phyloP scores from a whole-genome alignment of 2,797 vertebrate genomes.

The Amniataba percoides region DNA sequence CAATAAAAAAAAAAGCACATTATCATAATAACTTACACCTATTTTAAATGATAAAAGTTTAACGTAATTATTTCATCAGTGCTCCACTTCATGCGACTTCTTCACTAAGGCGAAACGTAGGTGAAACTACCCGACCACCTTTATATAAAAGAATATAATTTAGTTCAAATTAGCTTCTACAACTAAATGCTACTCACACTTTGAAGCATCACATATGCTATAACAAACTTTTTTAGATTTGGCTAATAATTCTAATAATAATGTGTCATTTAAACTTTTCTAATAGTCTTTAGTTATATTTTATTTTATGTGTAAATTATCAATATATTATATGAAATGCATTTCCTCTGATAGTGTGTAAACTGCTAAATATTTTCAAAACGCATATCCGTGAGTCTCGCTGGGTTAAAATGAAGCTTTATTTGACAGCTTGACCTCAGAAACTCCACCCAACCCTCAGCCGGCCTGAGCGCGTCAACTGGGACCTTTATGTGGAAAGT shows the following conservation, averaged over 20 bases:
- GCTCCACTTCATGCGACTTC: not conserved
- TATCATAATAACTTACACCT: constrained; percentile 13
- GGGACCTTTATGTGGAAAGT: constrained; percentile 26
- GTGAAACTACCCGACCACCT: not conserved
- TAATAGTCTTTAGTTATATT: not conserved
- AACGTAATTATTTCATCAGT: not conserved
- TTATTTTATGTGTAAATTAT: not conserved
- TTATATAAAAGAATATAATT: not conserved
- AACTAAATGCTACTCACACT: not conserved
- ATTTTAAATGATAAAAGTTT: not conserved
- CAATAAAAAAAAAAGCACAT: constrained; percentile 16
- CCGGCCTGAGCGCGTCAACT: constrained; percentile 2
- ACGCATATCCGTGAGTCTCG: not conserved
- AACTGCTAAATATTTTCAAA: not conserved
- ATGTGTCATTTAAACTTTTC: not conserved
- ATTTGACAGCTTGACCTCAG: constrained; percentile 30
- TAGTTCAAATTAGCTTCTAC: not conserved
- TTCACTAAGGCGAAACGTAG: not conserved
- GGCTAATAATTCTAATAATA: too few species aligned
- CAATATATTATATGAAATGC: not conserved
- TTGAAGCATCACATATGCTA: too few species aligned
- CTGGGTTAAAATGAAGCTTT: constrained; percentile 34
- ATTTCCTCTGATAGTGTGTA: not conserved
- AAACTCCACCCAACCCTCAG: constrained; percentile 7
- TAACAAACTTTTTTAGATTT: too few species aligned